Evolutionary conservation across 2,797 vertebrate species (phyloP).

Genomic region (Siniperca obscura): DNA sequence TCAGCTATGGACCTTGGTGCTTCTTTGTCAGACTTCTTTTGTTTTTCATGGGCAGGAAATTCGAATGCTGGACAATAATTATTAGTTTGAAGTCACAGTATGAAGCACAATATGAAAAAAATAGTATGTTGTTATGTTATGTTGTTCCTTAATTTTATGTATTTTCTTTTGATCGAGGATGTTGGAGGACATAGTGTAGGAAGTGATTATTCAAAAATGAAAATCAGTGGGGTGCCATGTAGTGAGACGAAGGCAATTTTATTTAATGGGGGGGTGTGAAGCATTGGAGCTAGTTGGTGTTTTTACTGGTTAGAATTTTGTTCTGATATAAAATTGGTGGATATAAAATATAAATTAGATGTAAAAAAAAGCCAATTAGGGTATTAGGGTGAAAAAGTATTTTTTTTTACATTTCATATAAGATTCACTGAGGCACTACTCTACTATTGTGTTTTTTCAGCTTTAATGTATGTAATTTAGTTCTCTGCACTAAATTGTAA

Average conservation of each 20-base stretch:
- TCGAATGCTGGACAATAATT: background rate
- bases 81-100: constrained; percentile 1
- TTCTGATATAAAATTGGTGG: background rate
- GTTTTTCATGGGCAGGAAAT: background rate
- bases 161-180: background rate
- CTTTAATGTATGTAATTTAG: no score
- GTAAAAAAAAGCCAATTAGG: background rate
- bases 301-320: background rate
- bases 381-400: background rate
- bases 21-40: background rate
- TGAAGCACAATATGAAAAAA: background rate
- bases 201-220: constrained; percentile 18
- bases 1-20: background rate
- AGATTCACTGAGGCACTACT: background rate
- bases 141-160: background rate
- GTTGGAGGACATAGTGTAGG: background rate
- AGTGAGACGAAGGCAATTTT: background rate
- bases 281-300: background rate
- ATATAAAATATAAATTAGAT: background rate
- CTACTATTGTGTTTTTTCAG: background rate
- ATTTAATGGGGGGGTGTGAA: constrained; percentile 8
- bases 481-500: background rate
- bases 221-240: constrained; percentile 13
- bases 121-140: background rate
- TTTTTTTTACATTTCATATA: background rate